Conservation (phyloP, 2,888 invertebrate species). For the Tipula lateralis region DNA sequence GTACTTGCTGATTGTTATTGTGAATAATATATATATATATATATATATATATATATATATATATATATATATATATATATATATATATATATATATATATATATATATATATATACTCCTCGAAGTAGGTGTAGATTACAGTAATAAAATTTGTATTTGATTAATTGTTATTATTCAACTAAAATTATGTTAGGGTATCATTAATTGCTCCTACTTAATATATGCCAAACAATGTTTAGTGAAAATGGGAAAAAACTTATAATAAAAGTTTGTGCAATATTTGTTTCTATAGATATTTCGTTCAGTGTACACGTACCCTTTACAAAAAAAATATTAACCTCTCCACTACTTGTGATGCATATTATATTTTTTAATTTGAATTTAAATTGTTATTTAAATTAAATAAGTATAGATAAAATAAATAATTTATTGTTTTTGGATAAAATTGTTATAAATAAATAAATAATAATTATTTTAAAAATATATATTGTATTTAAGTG, state of each 20-base stretch:
- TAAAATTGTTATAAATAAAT: not conserved
- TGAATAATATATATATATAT: not conserved
- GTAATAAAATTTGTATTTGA: too few relatives aligned
- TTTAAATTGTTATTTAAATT: not conserved
- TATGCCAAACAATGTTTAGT: too few relatives aligned
- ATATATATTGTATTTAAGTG: not conserved
- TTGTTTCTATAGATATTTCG: too few relatives aligned
- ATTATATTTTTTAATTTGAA: not conserved
- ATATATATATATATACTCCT: not conserved
- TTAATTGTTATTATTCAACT: too few relatives aligned
- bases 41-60: not conserved
- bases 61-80: not conserved
- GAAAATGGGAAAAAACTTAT: too few relatives aligned
- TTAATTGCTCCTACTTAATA: too few relatives aligned
- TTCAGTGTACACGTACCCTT: too few relatives aligned
- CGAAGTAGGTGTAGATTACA: too few relatives aligned
- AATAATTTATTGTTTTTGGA: not conserved
- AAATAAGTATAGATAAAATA: not conserved
- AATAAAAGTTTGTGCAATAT: too few relatives aligned
- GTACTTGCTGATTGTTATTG: not conserved
- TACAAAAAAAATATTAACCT: not conserved
- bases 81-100: not conserved
- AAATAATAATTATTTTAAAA: not conserved
- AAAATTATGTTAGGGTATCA: too few relatives aligned
- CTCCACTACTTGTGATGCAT: not conserved